Conservation (phyloP, 2,113 vertebrate genomes). For the Xiphorhynchus elegans region DNA sequence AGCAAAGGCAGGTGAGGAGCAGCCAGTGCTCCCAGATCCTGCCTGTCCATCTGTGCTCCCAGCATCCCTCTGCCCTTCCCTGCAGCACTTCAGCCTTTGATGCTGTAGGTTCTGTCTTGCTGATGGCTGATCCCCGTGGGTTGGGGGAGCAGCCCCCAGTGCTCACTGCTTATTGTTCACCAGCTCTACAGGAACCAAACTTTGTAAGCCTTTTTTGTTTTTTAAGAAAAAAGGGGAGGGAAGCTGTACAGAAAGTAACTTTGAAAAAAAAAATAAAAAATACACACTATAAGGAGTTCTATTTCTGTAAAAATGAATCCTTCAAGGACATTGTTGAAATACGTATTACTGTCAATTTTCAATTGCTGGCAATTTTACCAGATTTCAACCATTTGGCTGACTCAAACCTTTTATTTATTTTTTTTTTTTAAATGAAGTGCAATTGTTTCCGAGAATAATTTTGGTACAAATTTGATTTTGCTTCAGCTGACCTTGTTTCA, state of each 20-base stretch:
- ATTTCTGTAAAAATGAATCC: not conserved
- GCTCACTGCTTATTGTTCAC: not conserved
- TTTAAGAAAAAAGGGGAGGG: not conserved
- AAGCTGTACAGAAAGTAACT: not conserved
- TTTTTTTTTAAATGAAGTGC: not conserved
- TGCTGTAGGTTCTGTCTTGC: accelerated
- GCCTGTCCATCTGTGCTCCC: not conserved
- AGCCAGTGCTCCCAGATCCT: accelerated
- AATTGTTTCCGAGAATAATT: not conserved
- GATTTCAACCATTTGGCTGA: not conserved
- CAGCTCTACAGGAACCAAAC: not conserved
- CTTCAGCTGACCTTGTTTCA: conserved; percentile 1
- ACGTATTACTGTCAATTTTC: not conserved
- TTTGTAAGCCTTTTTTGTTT: not conserved
- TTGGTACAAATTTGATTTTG: not conserved
- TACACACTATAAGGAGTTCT: not conserved
- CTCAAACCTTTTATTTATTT: not conserved
- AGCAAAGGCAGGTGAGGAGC: not conserved
- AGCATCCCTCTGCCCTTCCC: no score
- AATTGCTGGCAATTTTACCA: not conserved
- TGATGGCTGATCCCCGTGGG: not conserved
- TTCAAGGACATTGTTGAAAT: not conserved
- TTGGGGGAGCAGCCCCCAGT: not conserved
- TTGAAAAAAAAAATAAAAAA: not conserved
- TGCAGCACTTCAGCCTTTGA: not conserved